These are phyloP conservation scores for Cepaea hortensis DNA, from an alignment of 2,888 invertebrate genomes.

Conservation along the genomic window DNA sequence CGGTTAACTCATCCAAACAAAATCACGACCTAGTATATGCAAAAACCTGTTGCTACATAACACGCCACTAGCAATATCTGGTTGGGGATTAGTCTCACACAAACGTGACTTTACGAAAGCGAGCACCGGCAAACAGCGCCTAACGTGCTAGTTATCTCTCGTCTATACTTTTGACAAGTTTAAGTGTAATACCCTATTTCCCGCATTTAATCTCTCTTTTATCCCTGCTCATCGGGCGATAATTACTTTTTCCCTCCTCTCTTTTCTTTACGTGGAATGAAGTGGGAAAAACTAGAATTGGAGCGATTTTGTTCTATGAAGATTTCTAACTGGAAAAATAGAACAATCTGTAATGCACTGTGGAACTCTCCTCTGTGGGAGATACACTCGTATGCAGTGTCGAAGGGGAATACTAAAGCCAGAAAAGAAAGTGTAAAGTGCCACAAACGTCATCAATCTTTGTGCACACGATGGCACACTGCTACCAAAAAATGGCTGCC, in stretches of 20 bases:
- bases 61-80: too few relatives aligned
- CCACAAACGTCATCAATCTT: slow-evolving; percentile 31
- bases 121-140: too few relatives aligned
- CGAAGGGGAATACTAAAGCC: slow-evolving; percentile 4
- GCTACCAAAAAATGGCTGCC: background rate
- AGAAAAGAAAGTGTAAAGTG: background rate
- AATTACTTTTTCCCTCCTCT: background rate
- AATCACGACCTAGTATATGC: too few relatives aligned
- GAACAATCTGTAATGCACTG: slow-evolving; percentile 12
- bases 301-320: too few relatives aligned
- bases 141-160: too few relatives aligned
- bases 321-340: background rate
- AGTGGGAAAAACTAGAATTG: too few relatives aligned
- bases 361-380: slow-evolving; percentile 4
- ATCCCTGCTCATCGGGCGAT: slow-evolving; percentile 16
- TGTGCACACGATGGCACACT: background rate
- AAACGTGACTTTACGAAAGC: too few relatives aligned
- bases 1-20: too few relatives aligned
- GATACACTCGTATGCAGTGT: slow-evolving; percentile 24
- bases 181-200: slow-evolving; percentile 13
- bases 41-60: too few relatives aligned
- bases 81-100: too few relatives aligned
- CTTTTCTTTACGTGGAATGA: too few relatives aligned
- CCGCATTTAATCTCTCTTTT: slow-evolving; percentile 14
- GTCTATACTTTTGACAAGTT: background rate